Evolutionary conservation across 2,113 vertebrate species (phyloP).

Genomic region (Rhea americana): DNA sequence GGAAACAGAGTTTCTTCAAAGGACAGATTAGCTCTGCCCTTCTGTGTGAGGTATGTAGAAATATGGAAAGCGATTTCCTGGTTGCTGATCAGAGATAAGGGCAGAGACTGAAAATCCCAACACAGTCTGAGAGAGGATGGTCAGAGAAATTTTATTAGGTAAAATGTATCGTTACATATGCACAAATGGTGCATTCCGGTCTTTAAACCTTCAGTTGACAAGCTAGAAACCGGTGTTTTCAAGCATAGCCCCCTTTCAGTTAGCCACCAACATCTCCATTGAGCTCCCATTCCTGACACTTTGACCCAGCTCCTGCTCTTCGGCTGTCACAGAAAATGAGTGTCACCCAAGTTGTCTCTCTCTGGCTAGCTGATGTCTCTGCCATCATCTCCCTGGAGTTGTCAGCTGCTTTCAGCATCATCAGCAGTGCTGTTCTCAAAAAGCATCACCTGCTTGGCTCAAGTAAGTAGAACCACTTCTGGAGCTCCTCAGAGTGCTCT

Average conservation of each 20-base stretch:
- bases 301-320: background rate
- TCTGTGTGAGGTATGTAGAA: background rate
- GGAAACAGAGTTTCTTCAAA: background rate
- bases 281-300: fast-evolving
- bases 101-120: background rate
- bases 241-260: background rate
- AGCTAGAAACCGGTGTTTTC: background rate
- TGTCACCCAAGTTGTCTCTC: fast-evolving
- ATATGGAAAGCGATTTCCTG: background rate
- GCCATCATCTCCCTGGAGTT: background rate
- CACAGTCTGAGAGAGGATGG: background rate
- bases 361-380: background rate
- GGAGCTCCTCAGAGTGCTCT: background rate
- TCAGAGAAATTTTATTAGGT: background rate
- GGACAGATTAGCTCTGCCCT: background rate
- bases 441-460: fast-evolving
- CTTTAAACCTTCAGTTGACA: background rate
- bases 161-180: background rate
- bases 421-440: fast-evolving
- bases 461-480: background rate
- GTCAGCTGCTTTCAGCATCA: background rate
- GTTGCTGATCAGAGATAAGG: background rate
- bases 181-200: background rate
- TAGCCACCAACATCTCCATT: background rate
- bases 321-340: fast-evolving